Evolutionary conservation across 92 coral and sea anemone genomes (phyloP), one percentile per base, ranked within the genome.

Genomic region (Heliopora coerulea): DNA sequence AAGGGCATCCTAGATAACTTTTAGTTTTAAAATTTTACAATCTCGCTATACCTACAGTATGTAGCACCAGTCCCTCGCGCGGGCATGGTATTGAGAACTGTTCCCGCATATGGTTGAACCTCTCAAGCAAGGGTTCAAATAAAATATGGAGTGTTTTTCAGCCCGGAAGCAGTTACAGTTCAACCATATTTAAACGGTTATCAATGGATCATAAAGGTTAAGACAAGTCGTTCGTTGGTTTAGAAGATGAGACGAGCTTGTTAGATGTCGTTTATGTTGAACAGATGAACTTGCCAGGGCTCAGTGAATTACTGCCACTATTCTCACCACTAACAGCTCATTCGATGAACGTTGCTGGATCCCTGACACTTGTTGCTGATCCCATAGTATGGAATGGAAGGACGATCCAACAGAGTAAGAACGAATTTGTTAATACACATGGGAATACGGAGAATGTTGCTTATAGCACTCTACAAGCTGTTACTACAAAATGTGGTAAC

Each of bases 381-480:
- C 68, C 68, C 67, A 42, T 24, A 44, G 48, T 28, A 31, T 62
- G 9, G 1, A 32, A 62, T 1, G 46, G 25, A 27, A 34, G 15
- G 6, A 52, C 25, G 19, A 5, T 0, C 21, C 7, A 62, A 8
- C 21, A 10, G 44, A 33, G 32, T 62, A 31, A 17, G 21, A 42
- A 62, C 21, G 44, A 32, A 0, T 62, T 32, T 10, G 9, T 62
- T 8, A 29, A 3, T 17, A 28, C 32, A 7, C 19, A 29, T 24
- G 68, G 68, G 32, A 18, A 62, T 17, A 62, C 68, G 46, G 68
- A n/a, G n/a, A n/a, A n/a, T n/a, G n/a, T n/a, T n/a, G n/a, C n/a
- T 30, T 34, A 29, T 8, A 24, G 46, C 48, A 37, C 4, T 37
- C 6, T 7, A 9, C 44, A 18, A 62, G 68, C 14, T 14, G 24